Evolutionary conservation across 2,113 vertebrate species (phyloP).

Genomic region (Sylvia atricapilla): DNA sequence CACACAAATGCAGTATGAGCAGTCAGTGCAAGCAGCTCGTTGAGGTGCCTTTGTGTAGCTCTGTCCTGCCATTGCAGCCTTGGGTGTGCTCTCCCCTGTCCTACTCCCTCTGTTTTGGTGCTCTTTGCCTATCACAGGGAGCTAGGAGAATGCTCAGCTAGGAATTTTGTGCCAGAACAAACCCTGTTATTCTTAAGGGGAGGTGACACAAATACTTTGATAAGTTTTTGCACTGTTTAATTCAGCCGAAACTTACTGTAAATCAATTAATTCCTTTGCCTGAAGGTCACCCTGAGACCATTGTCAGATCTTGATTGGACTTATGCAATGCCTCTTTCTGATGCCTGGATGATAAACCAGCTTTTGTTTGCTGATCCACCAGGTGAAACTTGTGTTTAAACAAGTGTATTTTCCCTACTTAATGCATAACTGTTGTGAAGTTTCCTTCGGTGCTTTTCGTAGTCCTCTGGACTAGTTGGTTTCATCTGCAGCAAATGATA

Average conservation of each 20-base stretch:
- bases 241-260: neutral
- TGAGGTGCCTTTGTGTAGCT: rapidly evolving
- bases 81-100: neutral
- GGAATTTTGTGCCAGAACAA: neutral
- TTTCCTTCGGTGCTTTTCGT: neutral
- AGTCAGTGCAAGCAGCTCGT: neutral
- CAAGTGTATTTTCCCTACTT: neutral
- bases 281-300: neutral
- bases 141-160: neutral
- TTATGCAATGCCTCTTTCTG: neutral
- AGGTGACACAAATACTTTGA: rapidly evolving
- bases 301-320: neutral
- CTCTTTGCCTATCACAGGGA: neutral
- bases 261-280: neutral
- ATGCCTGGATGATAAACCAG: neutral
- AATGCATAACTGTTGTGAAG: neutral
- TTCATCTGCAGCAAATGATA: neutral
- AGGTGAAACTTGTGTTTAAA: neutral
- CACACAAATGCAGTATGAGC: neutral
- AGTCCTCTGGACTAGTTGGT: neutral
- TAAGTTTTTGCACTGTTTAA: neutral
- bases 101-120: neutral
- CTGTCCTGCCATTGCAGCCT: rapidly evolving
- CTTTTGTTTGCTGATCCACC: constrained; percentile 28
- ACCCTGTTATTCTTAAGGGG: neutral